phyloP scores from a whole-genome alignment of 2,888 invertebrate genomes.

The Electrophaes corylata region DNA sequence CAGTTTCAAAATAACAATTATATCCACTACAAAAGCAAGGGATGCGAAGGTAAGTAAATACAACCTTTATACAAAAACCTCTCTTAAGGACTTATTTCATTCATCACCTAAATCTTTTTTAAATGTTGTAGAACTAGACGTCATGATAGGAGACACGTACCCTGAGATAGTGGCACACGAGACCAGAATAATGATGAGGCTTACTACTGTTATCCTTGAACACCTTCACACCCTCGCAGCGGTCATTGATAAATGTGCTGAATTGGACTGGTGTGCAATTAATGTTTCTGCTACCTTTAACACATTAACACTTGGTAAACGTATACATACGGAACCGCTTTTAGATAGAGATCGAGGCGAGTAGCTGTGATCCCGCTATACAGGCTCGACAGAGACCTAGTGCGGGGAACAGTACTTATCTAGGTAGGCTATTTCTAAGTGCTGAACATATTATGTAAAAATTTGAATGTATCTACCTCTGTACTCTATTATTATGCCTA shows the following conservation, averaged over 20 bases:
- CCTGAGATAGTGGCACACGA: slow-evolving; percentile 92
- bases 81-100: neutral
- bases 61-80: neutral
- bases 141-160: slow-evolving; percentile 90
- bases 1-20: slow-evolving; percentile 87
- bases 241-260: slow-evolving; percentile 85
- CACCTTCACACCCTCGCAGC: slow-evolving; percentile 82
- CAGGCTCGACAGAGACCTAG: no score
- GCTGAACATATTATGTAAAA: no score
- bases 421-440: no score
- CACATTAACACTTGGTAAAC: no score
- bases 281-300: neutral
- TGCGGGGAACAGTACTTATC: no score
- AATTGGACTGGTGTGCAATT: slow-evolving; percentile 55
- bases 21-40: slow-evolving; percentile 89
- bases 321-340: no score
- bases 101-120: neutral
- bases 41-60: slow-evolving; percentile 83
- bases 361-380: no score
- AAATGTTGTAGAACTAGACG: slow-evolving; percentile 87
- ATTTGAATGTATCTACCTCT: no score
- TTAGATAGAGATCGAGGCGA: no score
- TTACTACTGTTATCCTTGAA: slow-evolving; percentile 86
- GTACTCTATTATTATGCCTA: no score
- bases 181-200: slow-evolving; percentile 88